Conservation (phyloP, 2,113 vertebrate genomes). For the Salvelinus namaycush region DNA sequence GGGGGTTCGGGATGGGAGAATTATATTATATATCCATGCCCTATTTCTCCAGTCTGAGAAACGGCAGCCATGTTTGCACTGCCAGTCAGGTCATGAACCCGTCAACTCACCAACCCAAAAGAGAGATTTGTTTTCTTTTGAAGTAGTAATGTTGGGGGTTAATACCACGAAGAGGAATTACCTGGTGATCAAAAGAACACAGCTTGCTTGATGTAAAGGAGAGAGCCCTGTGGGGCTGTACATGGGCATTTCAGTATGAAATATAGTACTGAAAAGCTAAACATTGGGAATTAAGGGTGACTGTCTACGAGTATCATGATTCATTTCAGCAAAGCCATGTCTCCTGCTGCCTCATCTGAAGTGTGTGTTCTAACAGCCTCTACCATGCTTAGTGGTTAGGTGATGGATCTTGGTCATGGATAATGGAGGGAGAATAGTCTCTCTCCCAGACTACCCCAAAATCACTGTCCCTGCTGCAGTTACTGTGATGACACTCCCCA, state of each 20-base stretch:
- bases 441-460: background rate
- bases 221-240: too few species aligned
- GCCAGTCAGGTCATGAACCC: background rate
- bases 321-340: background rate
- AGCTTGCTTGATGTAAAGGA: too few species aligned
- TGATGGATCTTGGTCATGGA: background rate
- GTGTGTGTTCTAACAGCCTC: background rate
- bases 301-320: background rate
- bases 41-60: background rate
- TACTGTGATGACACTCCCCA: slow-evolving; percentile 14
- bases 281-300: background rate
- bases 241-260: too few species aligned
- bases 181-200: too few species aligned
- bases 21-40: background rate
- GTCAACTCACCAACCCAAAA: background rate
- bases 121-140: too few species aligned
- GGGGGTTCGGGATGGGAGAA: background rate
- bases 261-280: too few species aligned
- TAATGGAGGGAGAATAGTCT: background rate
- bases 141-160: too few species aligned
- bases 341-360: background rate
- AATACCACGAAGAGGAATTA: too few species aligned
- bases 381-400: background rate
- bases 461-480: background rate
- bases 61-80: background rate